Evolutionary conservation across 2,113 vertebrate species (phyloP).

Genomic region (Todiramphus chloris): DNA sequence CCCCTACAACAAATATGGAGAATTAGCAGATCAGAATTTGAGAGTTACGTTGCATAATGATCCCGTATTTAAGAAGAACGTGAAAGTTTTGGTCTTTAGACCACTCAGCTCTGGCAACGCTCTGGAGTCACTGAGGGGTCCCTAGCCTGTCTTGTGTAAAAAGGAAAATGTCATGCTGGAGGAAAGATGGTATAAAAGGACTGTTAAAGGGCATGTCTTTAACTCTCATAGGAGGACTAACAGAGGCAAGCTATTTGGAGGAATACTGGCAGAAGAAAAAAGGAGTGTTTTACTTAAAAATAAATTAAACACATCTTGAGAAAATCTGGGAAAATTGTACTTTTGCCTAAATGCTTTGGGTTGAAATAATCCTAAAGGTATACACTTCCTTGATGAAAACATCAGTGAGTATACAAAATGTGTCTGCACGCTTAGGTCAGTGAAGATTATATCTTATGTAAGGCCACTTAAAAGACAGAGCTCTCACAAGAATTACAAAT

Average conservation of each 20-base stretch:
- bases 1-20: not conserved
- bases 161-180: not conserved
- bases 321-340: not conserved
- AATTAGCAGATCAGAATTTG: not conserved
- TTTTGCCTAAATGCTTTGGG: not conserved
- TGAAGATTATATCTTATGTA: not conserved
- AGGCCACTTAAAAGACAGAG: constrained; percentile 25
- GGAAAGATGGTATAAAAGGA: not conserved
- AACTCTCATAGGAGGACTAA: not conserved
- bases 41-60: not conserved
- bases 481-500: constrained; percentile 6
- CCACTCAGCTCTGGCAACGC: not conserved
- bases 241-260: not conserved
- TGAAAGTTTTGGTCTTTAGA: not conserved
- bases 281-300: not conserved
- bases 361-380: not conserved
- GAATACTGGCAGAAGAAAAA: not conserved
- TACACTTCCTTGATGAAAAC: not conserved
- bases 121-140: not conserved
- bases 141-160: not conserved
- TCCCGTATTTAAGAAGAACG: not conserved
- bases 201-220: not conserved
- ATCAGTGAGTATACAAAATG: not conserved
- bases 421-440: not conserved
- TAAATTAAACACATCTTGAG: not conserved